These are phyloP conservation scores for Sabellastarte sp. DNA, from an alignment of 2,888 invertebrate species.

Conservation along the genomic window DNA sequence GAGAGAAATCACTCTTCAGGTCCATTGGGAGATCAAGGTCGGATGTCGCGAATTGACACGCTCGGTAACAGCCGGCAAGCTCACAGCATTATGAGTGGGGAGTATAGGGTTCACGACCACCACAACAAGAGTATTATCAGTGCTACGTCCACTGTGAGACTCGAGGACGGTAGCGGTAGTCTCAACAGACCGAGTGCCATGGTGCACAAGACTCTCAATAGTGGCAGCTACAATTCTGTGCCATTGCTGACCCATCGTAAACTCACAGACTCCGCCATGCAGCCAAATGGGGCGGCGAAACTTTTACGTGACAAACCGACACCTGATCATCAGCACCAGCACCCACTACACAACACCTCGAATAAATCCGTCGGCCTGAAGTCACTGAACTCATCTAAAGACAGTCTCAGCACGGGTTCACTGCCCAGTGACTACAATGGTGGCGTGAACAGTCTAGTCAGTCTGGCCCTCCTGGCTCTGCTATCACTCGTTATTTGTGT, in stretches of 20 bases:
- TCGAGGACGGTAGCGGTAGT: not conserved
- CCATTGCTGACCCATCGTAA: not conserved
- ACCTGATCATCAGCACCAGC: too few species aligned
- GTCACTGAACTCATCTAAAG: slow-evolving; percentile 1
- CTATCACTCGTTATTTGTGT: slow-evolving; percentile 81
- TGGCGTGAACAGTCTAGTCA: slow-evolving; percentile 78
- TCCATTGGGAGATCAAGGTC: too few species aligned
- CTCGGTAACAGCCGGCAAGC: too few species aligned
- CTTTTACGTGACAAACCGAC: not conserved
- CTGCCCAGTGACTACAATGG: slow-evolving; percentile 60
- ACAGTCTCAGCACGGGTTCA: not conserved
- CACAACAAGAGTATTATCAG: not conserved
- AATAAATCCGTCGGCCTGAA: too few species aligned
- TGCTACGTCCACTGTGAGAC: not conserved
- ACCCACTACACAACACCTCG: too few species aligned
- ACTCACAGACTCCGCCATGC: slow-evolving; percentile 16
- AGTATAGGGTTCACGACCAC: not conserved
- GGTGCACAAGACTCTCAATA: not conserved
- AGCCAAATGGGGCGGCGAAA: slow-evolving; percentile 6
- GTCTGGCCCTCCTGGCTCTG: slow-evolving; percentile 80
- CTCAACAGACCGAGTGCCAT: not conserved
- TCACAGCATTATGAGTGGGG: slow-evolving; percentile 3
- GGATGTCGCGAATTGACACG: too few species aligned
- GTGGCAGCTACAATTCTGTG: too few species aligned
- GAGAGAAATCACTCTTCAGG: too few species aligned